phyloP scores from a whole-genome alignment of 2,888 invertebrate species.

The Timema podura region DNA sequence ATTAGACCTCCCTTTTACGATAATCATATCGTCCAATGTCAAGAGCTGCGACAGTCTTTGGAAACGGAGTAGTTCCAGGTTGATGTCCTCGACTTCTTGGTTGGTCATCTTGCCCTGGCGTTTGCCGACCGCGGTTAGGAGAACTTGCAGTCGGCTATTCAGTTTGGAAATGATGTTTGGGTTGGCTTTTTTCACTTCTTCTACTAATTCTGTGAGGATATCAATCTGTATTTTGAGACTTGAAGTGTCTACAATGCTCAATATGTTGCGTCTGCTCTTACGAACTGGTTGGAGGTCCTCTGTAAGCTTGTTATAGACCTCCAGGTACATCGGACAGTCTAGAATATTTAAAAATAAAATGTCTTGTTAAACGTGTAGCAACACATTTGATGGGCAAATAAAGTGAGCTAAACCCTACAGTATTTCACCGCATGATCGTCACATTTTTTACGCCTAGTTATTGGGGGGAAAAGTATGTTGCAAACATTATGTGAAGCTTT shows the following conservation, averaged over 20 bases:
- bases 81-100: slow-evolving; percentile 18
- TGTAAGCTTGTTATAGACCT: too few species aligned
- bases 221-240: slow-evolving; percentile 14
- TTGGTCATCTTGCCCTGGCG: not conserved
- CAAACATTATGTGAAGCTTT: too few species aligned
- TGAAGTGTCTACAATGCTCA: slow-evolving; percentile 10
- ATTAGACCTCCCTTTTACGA: not conserved
- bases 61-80: slow-evolving; percentile 18
- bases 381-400: too few species aligned
- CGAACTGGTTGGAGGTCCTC: not conserved
- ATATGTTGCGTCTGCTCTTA: slow-evolving; percentile 5
- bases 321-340: too few species aligned
- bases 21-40: not conserved
- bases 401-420: too few species aligned
- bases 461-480: too few species aligned
- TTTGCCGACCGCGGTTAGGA: not conserved
- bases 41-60: slow-evolving; percentile 14
- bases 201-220: not conserved
- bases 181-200: not conserved
- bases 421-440: too few species aligned
- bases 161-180: not conserved
- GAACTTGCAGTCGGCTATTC: not conserved
- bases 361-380: too few species aligned
- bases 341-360: too few species aligned
- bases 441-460: too few species aligned